Conservation (phyloP, 2,888 invertebrate genomes). For the Macrosiphum euphorbiae region DNA sequence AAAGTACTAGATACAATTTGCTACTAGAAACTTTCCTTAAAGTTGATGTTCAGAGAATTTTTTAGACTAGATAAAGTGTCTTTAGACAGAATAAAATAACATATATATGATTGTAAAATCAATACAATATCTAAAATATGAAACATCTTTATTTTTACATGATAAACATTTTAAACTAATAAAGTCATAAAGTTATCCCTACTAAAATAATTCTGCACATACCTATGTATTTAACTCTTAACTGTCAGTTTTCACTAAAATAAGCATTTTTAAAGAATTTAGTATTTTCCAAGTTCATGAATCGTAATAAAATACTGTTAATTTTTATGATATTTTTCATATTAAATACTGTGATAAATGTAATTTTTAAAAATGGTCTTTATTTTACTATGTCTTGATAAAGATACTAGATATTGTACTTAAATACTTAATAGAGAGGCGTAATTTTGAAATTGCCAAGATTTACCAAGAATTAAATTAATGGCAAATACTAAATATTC, state of each 20-base stretch:
- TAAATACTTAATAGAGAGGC: not conserved
- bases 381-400: not conserved
- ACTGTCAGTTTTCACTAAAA: not conserved
- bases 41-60: not conserved
- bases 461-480: not conserved
- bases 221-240: not conserved
- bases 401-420: not conserved
- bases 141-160: not conserved
- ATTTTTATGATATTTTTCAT: not conserved
- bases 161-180: not conserved
- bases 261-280: not conserved
- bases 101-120: not conserved
- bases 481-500: not conserved
- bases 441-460: not conserved
- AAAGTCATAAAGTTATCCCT: not conserved
- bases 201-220: not conserved
- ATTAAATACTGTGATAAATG: not conserved
- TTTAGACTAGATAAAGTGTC: not conserved
- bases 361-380: not conserved
- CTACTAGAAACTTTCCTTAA: not conserved
- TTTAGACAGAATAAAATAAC: not conserved
- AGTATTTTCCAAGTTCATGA: not conserved
- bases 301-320: not conserved
- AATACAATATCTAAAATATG: not conserved
- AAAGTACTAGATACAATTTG: not conserved